These are phyloP conservation scores for Palloptera scutellata DNA, from an alignment of 2,888 invertebrate species.

Conservation along the genomic window DNA sequence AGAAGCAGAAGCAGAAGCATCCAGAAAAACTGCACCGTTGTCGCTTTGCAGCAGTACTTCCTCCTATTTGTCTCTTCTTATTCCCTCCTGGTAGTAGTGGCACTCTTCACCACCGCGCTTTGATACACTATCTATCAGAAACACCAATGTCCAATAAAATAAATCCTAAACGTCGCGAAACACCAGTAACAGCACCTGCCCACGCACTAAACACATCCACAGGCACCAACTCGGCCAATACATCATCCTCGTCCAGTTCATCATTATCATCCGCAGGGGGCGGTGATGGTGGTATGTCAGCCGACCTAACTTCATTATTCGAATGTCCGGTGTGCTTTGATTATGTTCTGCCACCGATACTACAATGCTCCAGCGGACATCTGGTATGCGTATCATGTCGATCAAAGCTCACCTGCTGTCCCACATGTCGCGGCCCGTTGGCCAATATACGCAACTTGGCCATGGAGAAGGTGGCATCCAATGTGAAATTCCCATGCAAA, in stretches of 20 bases:
- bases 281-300: constrained; percentile 71
- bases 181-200: constrained; percentile 53
- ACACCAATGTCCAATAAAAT: constrained; percentile 64
- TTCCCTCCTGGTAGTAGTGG: constrained; percentile 39
- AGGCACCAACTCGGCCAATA: constrained; percentile 59
- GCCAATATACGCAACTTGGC: constrained; percentile 98
- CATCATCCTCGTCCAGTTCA: constrained; percentile 64
- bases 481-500: constrained; percentile 98
- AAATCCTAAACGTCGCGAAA: constrained; percentile 63
- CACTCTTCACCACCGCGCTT: constrained; percentile 44
- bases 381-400: constrained; percentile 97
- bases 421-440: constrained; percentile 96
- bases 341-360: constrained; percentile 97
- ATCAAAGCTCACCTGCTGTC: constrained; percentile 96
- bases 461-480: constrained; percentile 99
- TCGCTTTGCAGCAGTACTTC: constrained; percentile 18
- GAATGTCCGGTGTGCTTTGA: constrained; percentile 99
- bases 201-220: constrained; percentile 50
- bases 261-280: constrained; percentile 64
- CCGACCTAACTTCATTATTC: constrained; percentile 89
- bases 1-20: constrained; percentile 3
- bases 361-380: constrained; percentile 99
- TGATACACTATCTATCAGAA: constrained; percentile 19
- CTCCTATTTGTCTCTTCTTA: constrained; percentile 42
- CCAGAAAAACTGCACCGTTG: constrained; percentile 19